Conservation (phyloP, 2,113 vertebrate species). For the Gymnobelideus leadbeateri region DNA sequence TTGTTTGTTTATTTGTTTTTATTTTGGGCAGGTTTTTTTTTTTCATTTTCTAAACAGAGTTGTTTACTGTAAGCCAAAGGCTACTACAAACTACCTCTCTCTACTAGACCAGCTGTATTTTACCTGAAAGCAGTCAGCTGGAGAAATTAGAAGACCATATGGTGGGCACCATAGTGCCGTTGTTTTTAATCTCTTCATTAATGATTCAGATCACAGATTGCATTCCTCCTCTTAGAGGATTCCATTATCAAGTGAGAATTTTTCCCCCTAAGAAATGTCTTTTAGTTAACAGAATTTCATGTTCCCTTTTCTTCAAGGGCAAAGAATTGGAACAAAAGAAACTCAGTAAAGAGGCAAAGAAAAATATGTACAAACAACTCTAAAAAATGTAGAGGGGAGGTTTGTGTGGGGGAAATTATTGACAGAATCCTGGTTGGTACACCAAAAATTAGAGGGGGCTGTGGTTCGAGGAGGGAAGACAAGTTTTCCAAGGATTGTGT, state of each 20-base stretch:
- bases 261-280: slow-evolving; percentile 50
- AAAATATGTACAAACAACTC: slow-evolving; percentile 42
- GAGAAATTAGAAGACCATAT: not conserved
- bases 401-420: slow-evolving; percentile 60
- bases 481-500: not conserved
- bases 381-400: slow-evolving; percentile 46
- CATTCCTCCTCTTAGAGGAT: slow-evolving; percentile 59
- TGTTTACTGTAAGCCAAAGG: slow-evolving; percentile 9
- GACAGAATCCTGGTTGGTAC: slow-evolving; percentile 30
- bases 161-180: not conserved
- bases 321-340: slow-evolving; percentile 59
- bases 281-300: slow-evolving; percentile 51
- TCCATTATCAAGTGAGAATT: slow-evolving; percentile 47
- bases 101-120: not conserved
- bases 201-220: slow-evolving; percentile 29
- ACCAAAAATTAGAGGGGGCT: not conserved
- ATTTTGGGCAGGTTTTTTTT: not conserved
- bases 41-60: not conserved
- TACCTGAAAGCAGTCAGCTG: slow-evolving; percentile 19
- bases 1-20: not conserved
- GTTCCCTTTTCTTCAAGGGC: slow-evolving; percentile 69
- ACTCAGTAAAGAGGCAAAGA: slow-evolving; percentile 22
- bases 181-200: slow-evolving; percentile 50
- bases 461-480: not conserved
- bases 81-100: not conserved